Conservation (phyloP, 2,113 vertebrate species). For the Pongo pygmaeus region DNA sequence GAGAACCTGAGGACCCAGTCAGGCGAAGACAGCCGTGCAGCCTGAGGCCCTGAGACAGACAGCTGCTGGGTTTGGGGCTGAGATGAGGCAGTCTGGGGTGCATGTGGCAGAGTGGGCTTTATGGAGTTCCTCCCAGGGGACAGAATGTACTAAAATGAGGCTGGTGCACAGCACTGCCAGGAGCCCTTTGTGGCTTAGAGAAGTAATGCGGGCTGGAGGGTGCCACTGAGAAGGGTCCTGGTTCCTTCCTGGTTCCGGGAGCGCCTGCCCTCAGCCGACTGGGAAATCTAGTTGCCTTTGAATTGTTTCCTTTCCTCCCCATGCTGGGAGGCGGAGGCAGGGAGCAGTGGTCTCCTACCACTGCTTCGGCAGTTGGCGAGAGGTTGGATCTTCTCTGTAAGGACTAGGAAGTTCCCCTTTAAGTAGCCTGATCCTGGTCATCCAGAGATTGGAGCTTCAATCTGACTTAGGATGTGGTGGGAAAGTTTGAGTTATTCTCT, state of each 20-base stretch:
- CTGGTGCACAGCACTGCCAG: conserved; percentile 26
- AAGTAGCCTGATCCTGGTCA: not conserved
- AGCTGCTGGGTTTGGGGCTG: not conserved
- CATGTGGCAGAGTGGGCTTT: not conserved
- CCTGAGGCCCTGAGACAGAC: not conserved
- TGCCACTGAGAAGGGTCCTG: conserved; percentile 76
- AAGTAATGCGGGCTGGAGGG: conserved; percentile 77
- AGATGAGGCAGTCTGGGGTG: not conserved
- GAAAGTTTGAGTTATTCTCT: conserved; percentile 14
- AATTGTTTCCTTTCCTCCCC: conserved; percentile 71
- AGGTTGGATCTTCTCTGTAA: not conserved
- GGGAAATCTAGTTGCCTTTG: conserved; percentile 78
- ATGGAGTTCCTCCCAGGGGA: not conserved
- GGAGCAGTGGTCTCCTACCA: not conserved
- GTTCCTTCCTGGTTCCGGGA: conserved; percentile 50
- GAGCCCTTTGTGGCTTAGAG: conserved; percentile 68
- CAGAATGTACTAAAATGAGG: conserved; percentile 56
- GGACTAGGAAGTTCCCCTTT: not conserved
- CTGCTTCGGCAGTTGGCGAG: not conserved
- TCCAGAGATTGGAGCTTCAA: not conserved
- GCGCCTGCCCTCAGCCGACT: conserved; percentile 35
- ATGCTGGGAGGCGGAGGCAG: conserved; percentile 20
- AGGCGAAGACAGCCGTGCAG: not conserved
- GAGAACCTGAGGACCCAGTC: not conserved
- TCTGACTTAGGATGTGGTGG: not conserved